Evolutionary conservation across 1,140 invertebrate genomes (phyloP).

Genomic region (Eulimnadia texana): DNA sequence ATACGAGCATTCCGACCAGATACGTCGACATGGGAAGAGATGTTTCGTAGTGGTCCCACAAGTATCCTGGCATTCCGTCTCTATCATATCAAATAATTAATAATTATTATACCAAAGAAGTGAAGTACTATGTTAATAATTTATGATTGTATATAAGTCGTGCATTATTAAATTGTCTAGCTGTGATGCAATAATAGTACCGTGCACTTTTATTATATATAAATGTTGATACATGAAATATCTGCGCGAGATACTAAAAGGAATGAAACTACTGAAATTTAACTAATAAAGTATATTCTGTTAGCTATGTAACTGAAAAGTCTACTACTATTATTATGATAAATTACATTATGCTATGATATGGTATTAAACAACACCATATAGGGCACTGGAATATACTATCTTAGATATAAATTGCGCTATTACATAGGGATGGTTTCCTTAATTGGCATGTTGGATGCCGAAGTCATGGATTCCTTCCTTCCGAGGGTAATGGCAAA

Average conservation of each 20-base stretch:
- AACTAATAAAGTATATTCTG: no score
- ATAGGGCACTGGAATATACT: no score
- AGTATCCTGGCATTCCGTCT: slow-evolving; percentile 23
- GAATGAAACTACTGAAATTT: no score
- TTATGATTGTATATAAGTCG: no score
- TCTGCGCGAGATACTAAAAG: no score
- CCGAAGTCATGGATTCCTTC: slow-evolving; percentile 22
- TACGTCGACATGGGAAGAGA: slow-evolving; percentile 41
- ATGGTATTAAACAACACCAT: not conserved
- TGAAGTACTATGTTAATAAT: no score
- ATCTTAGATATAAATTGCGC: no score
- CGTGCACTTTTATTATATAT: no score
- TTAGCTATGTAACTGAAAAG: not conserved
- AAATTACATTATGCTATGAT: not conserved
- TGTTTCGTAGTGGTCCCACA: slow-evolving; percentile 30
- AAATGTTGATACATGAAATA: no score
- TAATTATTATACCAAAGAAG: not conserved
- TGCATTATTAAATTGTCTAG: no score
- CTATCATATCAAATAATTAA: slow-evolving; percentile 22
- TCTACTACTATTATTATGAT: not conserved
- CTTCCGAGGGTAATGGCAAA: slow-evolving; percentile 35
- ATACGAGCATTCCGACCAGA: slow-evolving; percentile 38
- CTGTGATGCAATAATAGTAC: no score
- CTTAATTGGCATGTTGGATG: slow-evolving; percentile 24
- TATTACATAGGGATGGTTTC: slow-evolving; percentile 12